Conservation (phyloP, 2,113 vertebrate species). For the Menidia beryllina region DNA sequence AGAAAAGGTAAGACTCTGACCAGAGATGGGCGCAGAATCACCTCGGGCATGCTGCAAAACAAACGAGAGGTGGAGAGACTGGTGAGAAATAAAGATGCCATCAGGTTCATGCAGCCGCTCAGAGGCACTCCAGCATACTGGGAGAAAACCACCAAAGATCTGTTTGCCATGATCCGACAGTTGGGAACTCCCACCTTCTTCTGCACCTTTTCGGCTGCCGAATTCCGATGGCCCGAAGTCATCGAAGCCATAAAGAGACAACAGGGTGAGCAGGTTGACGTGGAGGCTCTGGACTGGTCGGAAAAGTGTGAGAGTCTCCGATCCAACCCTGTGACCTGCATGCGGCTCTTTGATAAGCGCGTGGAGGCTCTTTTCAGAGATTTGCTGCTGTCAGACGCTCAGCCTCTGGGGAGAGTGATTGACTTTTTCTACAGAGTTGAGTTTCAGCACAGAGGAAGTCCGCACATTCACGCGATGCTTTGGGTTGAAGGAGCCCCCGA, state of each 20-base stretch:
- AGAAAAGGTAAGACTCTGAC: no score
- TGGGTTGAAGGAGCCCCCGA: neutral
- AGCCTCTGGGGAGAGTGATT: neutral
- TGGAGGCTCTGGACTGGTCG: conserved; percentile 1
- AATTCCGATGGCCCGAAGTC: conserved; percentile 9
- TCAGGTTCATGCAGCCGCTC: neutral
- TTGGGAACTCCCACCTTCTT: conserved; percentile 3
- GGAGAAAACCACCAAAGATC: neutral
- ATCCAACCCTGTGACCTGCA: conserved; percentile 28
- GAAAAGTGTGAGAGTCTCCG: conserved; percentile 28
- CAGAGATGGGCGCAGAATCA: no score
- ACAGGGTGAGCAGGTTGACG: conserved; percentile 12
- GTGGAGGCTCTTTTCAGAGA: conserved; percentile 11
- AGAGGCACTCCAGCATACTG: conserved; percentile 8
- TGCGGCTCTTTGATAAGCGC: conserved; percentile 36
- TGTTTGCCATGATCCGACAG: conserved; percentile 4
- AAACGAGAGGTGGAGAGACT: neutral
- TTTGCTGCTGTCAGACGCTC: neutral
- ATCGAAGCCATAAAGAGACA: conserved; percentile 12
- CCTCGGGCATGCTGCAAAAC: neutral
- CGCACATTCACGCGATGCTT: neutral
- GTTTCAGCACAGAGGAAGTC: conserved; percentile 23
- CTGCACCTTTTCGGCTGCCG: conserved; percentile 6
- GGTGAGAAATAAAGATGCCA: conserved; percentile 8
- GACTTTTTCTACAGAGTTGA: neutral